Conservation (phyloP, 2,797 vertebrate species). For the Chaetodon trifasciatus region DNA sequence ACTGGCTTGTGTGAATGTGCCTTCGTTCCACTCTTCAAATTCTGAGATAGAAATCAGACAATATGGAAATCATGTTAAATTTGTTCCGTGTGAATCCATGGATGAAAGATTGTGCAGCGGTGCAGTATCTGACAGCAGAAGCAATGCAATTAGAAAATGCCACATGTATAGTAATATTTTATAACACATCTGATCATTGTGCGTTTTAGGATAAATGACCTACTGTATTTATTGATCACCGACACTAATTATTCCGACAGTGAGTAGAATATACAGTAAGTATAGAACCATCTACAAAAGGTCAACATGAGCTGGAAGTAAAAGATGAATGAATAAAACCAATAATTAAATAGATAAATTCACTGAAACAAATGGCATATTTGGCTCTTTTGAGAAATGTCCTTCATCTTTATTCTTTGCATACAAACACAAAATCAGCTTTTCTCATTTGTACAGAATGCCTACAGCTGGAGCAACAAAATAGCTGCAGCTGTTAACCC, state of each 20-base stretch:
- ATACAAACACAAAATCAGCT: background rate
- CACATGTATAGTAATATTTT: conserved; percentile 20
- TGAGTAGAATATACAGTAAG: conserved; percentile 29
- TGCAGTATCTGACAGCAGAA: conserved; percentile 31
- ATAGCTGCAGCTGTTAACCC: background rate
- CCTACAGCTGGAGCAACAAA: conserved; percentile 2
- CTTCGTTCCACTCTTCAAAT: conserved; percentile 65
- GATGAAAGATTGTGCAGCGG: conserved; percentile 41
- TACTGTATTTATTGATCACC: conserved; percentile 12
- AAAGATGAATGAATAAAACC: conserved; percentile 16
- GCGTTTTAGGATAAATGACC: background rate
- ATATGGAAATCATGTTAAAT: conserved; percentile 72
- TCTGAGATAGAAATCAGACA: conserved; percentile 67
- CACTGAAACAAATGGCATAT: conserved; percentile 14
- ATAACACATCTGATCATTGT: background rate
- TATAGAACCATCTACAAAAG: conserved; percentile 27
- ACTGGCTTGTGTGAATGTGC: conserved; percentile 48
- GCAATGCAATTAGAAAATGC: conserved; percentile 45
- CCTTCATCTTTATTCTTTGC: conserved; percentile 18
- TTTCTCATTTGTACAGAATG: background rate
- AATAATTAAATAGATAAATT: conserved; percentile 6
- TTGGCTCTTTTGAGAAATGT: background rate
- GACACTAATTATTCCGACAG: conserved; percentile 17
- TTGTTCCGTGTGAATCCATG: conserved; percentile 62
- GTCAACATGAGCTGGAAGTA: conserved; percentile 8